A percentile compares a stretch with the other conserved stretches of the same genome.
phyloP scores from a whole-genome alignment of 2,797 vertebrate genomes.

The Calcarius lapponicus region DNA sequence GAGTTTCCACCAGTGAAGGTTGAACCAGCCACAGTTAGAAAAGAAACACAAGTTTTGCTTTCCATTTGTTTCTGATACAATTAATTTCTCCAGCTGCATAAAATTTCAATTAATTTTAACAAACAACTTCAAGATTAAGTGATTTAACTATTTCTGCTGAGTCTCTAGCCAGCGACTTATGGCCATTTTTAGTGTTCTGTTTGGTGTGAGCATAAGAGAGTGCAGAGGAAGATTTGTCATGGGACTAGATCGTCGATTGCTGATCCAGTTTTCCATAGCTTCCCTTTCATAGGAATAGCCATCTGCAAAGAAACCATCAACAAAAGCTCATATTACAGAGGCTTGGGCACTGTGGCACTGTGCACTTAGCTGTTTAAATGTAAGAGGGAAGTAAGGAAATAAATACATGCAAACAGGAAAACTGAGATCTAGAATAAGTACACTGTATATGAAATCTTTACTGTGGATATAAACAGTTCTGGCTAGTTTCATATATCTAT shows the following conservation, averaged over 20 bases:
- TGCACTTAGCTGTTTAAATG: not conserved
- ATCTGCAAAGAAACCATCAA: slow-evolving; percentile 74
- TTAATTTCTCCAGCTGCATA: not conserved
- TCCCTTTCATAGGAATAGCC: slow-evolving; percentile 90
- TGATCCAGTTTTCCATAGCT: slow-evolving; percentile 88
- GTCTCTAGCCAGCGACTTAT: slow-evolving; percentile 83
- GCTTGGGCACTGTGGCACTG: not conserved
- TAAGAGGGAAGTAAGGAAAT: not conserved
- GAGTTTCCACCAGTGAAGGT: not conserved
- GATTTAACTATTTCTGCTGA: slow-evolving; percentile 33
- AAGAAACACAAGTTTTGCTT: not conserved
- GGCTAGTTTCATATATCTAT: not conserved
- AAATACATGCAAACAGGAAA: not conserved
- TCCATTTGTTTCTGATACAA: not conserved
- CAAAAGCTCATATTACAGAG: not conserved
- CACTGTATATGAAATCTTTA: not conserved
- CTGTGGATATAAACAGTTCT: not conserved
- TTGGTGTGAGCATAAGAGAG: slow-evolving; percentile 82
- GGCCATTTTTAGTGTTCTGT: slow-evolving; percentile 88
- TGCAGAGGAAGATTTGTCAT: slow-evolving; percentile 88
- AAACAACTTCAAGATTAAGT: not conserved
- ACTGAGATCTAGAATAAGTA: not conserved
- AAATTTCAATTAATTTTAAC: not conserved
- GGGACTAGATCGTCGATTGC: slow-evolving; percentile 82
- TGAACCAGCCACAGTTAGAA: not conserved